Conservation (phyloP, 2,888 invertebrate genomes). For the Drosophila picticornis region DNA sequence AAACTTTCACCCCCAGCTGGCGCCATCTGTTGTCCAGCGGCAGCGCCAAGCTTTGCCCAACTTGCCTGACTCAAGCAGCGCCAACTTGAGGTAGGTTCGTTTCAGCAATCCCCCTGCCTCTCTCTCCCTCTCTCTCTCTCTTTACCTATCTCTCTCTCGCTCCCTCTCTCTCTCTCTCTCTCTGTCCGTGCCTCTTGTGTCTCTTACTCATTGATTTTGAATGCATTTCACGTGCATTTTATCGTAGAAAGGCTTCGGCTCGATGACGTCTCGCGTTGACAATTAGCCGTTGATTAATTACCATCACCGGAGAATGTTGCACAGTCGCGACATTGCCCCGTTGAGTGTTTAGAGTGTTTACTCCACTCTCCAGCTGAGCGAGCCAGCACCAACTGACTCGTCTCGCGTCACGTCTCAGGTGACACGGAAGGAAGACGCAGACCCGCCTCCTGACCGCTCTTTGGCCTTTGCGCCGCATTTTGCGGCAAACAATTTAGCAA, state of each 20-base stretch:
- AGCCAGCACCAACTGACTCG: neutral
- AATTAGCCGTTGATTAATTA: constrained; percentile 74
- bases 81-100: constrained; percentile 68
- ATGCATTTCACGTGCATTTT: constrained; percentile 63
- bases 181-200: neutral
- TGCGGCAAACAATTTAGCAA: constrained; percentile 67
- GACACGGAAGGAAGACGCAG: constrained; percentile 45
- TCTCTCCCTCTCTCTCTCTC: neutral
- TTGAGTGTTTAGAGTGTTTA: neutral
- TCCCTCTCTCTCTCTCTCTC: neutral
- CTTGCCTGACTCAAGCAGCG: constrained; percentile 44
- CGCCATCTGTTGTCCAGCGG: constrained; percentile 54
- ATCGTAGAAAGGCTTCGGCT: constrained; percentile 40
- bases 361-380: constrained; percentile 11
- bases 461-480: neutral
- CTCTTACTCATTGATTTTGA: constrained; percentile 49
- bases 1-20: constrained; percentile 50
- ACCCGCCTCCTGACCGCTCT: neutral
- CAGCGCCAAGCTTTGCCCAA: constrained; percentile 27
- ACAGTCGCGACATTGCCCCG: constrained; percentile 45
- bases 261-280: constrained; percentile 52
- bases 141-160: neutral
- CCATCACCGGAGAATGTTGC: constrained; percentile 49
- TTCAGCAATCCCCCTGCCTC: neutral
- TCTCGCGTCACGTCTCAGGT: constrained; percentile 33